These are phyloP conservation scores for Hylyphantes graminicola DNA, from an alignment of 1,140 invertebrate genomes.

Conservation along the genomic window DNA sequence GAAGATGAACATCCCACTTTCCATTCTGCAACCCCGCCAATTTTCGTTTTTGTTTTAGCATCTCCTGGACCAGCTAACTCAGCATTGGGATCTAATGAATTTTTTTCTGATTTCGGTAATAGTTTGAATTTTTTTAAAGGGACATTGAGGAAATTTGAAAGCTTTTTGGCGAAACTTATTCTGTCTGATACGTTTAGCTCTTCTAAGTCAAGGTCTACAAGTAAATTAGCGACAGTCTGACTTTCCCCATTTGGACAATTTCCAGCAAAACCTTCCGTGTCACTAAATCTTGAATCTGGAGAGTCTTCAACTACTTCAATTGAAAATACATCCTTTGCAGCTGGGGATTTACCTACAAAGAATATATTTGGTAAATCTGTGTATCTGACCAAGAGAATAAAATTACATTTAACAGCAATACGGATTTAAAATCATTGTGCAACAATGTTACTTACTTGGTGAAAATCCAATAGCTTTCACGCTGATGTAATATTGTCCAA, in stretches of 20 bases:
- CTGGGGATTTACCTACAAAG: constrained; percentile 64
- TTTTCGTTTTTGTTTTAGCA: constrained; percentile 69
- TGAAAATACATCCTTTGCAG: constrained; percentile 71
- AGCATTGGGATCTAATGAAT: constrained; percentile 68
- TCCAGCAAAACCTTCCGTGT: constrained; percentile 30
- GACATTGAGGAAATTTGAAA: constrained; percentile 65
- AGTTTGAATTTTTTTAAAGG: constrained; percentile 70
- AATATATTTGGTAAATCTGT: not conserved
- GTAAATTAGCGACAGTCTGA: constrained; percentile 66
- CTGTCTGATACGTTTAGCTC: constrained; percentile 62
- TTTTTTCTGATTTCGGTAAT: constrained; percentile 65
- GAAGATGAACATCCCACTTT: constrained; percentile 78
- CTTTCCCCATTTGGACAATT: constrained; percentile 65
- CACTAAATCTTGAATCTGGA: constrained; percentile 5
- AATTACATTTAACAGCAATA: too few species aligned
- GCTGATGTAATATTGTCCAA: constrained; percentile 71
- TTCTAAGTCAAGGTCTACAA: constrained; percentile 66
- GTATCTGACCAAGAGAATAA: too few species aligned
- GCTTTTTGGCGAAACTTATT: constrained; percentile 63
- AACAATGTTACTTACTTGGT: not conserved
- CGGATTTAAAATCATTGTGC: too few species aligned
- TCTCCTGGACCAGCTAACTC: constrained; percentile 75
- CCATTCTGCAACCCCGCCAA: constrained; percentile 72
- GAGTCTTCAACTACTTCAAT: constrained; percentile 70
- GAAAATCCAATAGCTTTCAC: constrained; percentile 67